Percentiles rank a stretch among this genome's conserved stretches.
phyloP scores from a whole-genome alignment of 2,888 invertebrate species.

The Melinopterus prodromus region DNA sequence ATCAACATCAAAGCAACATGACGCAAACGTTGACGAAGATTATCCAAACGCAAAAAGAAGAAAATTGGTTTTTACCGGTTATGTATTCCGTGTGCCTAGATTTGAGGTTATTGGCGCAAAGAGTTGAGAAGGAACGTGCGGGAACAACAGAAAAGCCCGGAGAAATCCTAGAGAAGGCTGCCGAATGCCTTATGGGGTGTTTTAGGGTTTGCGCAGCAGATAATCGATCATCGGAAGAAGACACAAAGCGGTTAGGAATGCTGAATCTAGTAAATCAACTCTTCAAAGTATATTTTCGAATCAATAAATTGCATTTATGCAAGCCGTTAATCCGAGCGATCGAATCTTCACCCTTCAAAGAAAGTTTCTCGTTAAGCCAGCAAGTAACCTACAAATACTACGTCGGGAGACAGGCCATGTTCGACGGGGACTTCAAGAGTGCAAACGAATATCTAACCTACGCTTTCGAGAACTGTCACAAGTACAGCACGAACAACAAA shows the following conservation, averaged over 20 bases:
- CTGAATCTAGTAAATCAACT: conserved; percentile 95
- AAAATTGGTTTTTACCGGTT: conserved; percentile 96
- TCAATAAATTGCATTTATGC: conserved; percentile 87
- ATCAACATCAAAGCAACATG: conserved; percentile 78
- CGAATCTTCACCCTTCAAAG: conserved; percentile 90
- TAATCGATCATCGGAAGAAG: conserved; percentile 87
- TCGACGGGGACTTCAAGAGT: conserved; percentile 93
- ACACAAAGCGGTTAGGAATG: conserved; percentile 97
- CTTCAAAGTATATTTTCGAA: conserved; percentile 85
- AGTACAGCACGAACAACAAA: conserved; percentile 84
- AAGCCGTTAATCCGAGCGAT: conserved; percentile 97
- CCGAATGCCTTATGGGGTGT: conserved; percentile 91
- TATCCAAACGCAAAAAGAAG: conserved; percentile 88
- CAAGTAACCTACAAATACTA: conserved; percentile 97
- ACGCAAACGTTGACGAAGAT: conserved; percentile 83
- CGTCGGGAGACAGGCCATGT: conserved; percentile 97
- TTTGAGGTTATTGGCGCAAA: conserved; percentile 82
- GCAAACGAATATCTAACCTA: conserved; percentile 93
- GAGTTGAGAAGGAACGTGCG: conserved; percentile 72
- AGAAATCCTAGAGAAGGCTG: conserved; percentile 89
- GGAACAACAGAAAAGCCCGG: conserved; percentile 66
- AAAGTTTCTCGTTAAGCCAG: conserved; percentile 89
- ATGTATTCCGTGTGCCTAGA: conserved; percentile 92
- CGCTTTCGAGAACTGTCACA: conserved; percentile 92
- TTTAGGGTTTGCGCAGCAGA: conserved; percentile 96